Evolutionary conservation across 2,888 invertebrate species (phyloP).

Genomic region (Phengaris arion): DNA sequence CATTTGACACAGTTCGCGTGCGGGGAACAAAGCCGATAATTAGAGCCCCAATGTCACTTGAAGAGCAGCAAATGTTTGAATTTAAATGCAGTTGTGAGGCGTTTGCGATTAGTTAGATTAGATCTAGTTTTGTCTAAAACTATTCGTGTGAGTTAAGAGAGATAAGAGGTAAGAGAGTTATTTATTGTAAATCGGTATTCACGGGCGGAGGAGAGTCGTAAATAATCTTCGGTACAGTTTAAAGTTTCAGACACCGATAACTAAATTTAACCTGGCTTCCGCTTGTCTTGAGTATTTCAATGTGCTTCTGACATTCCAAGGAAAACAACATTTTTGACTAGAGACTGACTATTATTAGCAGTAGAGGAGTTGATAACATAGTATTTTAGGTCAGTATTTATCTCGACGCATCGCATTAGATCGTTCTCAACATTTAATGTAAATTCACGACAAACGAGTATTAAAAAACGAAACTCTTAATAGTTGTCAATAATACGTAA

Average conservation of each 20-base stretch:
- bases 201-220: conserved; percentile 39
- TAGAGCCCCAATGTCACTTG: conserved; percentile 18
- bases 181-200: conserved; percentile 17
- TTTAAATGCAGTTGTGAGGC: not conserved
- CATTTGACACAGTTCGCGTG: not conserved
- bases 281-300: conserved; percentile 42
- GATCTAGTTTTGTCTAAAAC: conserved; percentile 1
- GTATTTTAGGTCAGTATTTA: conserved; percentile 21
- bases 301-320: conserved; percentile 40
- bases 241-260: conserved; percentile 42
- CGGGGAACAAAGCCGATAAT: not conserved
- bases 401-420: not conserved
- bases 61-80: not conserved
- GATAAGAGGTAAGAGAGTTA: not conserved
- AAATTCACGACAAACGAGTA: not conserved
- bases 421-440: not conserved
- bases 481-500: conserved; percentile 29
- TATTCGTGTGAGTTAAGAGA: conserved; percentile 1
- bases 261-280: conserved; percentile 45
- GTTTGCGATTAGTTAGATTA: not conserved
- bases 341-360: conserved; percentile 19
- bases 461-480: conserved; percentile 25
- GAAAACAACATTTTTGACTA: conserved; percentile 35
- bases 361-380: conserved; percentile 15
- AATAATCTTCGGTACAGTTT: conserved; percentile 44